A percentile compares a stretch with the other conserved stretches of the same genome.
These are phyloP conservation scores for Ladona fulva DNA, from an alignment of 1,140 invertebrate genomes.

Conservation along the genomic window DNA sequence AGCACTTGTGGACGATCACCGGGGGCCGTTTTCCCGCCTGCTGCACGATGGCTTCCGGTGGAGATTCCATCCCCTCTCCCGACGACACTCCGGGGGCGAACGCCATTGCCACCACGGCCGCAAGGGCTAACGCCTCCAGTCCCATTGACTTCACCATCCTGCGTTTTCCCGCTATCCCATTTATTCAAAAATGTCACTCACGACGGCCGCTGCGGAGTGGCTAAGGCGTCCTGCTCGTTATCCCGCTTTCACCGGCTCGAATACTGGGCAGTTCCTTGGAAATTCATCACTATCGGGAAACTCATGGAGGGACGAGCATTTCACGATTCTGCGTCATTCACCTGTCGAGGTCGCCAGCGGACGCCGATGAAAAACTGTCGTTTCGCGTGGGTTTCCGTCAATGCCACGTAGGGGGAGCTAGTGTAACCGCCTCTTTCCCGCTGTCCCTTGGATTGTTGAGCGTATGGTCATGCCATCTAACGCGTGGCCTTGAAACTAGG, in stretches of 20 bases:
- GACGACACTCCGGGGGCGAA: background rate
- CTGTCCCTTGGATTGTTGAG: background rate
- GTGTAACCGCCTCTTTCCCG: background rate
- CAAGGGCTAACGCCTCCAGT: background rate
- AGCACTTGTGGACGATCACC: slow-evolving; percentile 61
- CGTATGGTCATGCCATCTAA: background rate
- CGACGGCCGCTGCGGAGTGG: background rate
- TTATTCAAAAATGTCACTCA: background rate
- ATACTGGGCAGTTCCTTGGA: background rate
- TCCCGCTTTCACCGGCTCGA: background rate
- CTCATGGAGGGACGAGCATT: background rate
- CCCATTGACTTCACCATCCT: background rate
- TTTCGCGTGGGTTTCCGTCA: background rate
- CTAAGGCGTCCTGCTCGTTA: background rate
- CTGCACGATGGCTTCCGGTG: background rate
- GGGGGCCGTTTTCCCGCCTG: background rate
- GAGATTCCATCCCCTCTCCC: background rate
- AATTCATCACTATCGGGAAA: background rate
- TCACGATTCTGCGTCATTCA: background rate
- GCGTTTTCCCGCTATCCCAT: background rate
- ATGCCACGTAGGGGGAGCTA: background rate
- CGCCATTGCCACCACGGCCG: background rate
- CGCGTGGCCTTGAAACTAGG: background rate
- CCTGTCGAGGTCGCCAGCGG: background rate
- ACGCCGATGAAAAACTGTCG: background rate